These are phyloP conservation scores for Siderastrea siderea DNA, from an alignment of 92 coral and sea anemone species.

Conservation along the genomic window DNA sequence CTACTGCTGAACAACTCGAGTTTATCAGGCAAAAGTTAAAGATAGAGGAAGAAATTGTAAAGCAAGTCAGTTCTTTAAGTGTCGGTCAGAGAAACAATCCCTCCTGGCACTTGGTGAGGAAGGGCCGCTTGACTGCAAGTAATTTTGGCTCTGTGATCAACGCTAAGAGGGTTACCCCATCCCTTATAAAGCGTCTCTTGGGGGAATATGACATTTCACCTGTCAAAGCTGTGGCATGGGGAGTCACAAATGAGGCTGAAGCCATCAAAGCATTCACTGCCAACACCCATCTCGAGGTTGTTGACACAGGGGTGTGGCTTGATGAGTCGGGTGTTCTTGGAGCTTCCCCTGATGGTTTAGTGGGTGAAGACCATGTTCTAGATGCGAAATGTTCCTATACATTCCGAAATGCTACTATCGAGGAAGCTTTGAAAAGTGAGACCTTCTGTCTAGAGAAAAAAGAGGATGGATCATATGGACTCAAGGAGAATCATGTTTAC, in stretches of 20 bases:
- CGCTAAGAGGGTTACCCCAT: slow-evolving; percentile 48
- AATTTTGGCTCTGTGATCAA: slow-evolving; percentile 34
- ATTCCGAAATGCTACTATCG: slow-evolving; percentile 5
- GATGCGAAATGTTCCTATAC: slow-evolving; percentile 71
- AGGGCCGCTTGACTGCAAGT: slow-evolving; percentile 38
- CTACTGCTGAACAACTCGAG: slow-evolving; percentile 17
- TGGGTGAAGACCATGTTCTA: slow-evolving; percentile 44
- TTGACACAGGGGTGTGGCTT: slow-evolving; percentile 62
- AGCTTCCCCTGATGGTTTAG: slow-evolving; percentile 66
- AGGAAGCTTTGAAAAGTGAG: slow-evolving; percentile 15
- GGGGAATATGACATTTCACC: slow-evolving; percentile 42
- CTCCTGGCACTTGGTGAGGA: slow-evolving; percentile 53
- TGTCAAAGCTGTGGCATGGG: slow-evolving; percentile 49
- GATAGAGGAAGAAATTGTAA: slow-evolving; percentile 3
- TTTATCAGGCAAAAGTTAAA: slow-evolving; percentile 9
- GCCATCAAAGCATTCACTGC: slow-evolving; percentile 42
- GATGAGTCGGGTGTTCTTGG: slow-evolving; percentile 46
- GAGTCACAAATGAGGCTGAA: slow-evolving; percentile 51
- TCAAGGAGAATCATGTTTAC: slow-evolving; percentile 52
- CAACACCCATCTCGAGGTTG: slow-evolving; percentile 9
- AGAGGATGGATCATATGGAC: slow-evolving; percentile 24
- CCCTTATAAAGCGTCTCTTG: slow-evolving; percentile 36
- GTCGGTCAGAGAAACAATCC: slow-evolving; percentile 56
- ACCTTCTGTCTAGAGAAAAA: not conserved
- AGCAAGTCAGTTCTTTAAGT: slow-evolving; percentile 32